These are phyloP conservation scores for Lagopus leucura DNA, from an alignment of 2,113 vertebrate genomes.

Conservation along the genomic window DNA sequence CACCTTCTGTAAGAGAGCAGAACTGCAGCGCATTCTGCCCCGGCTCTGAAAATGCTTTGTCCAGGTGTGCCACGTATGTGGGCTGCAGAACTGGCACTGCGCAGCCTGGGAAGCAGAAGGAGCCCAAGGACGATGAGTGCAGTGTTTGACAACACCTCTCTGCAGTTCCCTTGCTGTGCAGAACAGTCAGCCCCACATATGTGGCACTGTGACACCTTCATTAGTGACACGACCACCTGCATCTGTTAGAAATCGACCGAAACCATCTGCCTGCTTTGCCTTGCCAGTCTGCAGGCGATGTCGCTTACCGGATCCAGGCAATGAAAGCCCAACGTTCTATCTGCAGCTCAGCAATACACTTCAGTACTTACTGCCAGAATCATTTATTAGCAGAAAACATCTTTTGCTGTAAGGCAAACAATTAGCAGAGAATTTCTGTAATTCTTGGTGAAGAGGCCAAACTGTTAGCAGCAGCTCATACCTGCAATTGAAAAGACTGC, in stretches of 20 bases:
- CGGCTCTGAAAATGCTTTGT: accelerated
- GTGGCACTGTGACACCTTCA: neutral
- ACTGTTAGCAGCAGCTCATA: neutral
- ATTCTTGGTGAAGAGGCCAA: slow-evolving; percentile 1
- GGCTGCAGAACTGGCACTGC: accelerated
- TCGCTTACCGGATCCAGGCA: neutral
- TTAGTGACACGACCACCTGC: neutral
- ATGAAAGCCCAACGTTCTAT: too few species aligned
- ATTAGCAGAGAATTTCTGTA: slow-evolving; percentile 9
- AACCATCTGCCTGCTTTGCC: neutral
- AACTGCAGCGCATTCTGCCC: accelerated
- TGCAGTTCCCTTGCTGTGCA: neutral
- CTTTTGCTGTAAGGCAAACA: slow-evolving; percentile 50
- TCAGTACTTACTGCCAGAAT: neutral
- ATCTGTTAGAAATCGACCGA: accelerated
- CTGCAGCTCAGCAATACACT: neutral
- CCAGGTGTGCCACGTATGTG: accelerated
- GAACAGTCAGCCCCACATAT: accelerated
- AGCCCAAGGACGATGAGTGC: neutral
- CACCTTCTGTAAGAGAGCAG: too few species aligned
- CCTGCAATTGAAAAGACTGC: neutral
- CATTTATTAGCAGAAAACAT: slow-evolving; percentile 57
- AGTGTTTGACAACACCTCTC: neutral
- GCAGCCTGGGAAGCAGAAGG: neutral
- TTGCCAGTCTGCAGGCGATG: neutral